These are phyloP conservation scores for Paracanthobrama guichenoti DNA, from an alignment of 2,113 vertebrate species.

Conservation along the genomic window DNA sequence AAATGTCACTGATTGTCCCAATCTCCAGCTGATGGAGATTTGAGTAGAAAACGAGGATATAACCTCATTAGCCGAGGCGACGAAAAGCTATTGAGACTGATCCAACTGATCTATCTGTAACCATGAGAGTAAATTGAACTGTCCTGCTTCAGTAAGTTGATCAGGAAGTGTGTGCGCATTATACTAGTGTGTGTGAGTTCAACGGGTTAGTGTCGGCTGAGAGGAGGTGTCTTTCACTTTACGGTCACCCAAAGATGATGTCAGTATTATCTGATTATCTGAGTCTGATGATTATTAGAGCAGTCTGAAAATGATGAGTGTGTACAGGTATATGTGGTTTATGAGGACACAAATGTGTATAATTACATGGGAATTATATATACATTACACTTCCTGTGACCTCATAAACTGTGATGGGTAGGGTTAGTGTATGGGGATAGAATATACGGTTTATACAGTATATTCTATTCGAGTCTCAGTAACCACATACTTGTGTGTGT, in stretches of 20 bases:
- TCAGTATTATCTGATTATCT: background rate
- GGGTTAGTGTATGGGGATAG: too few relatives aligned
- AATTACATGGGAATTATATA: too few relatives aligned
- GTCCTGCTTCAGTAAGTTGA: conserved; percentile 3
- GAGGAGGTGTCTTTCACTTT: background rate
- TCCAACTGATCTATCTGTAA: conserved; percentile 32
- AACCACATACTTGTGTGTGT: too few relatives aligned
- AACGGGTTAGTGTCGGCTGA: background rate
- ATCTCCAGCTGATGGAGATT: conserved; percentile 30
- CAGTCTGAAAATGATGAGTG: too few relatives aligned
- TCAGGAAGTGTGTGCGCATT: conserved; percentile 35
- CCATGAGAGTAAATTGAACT: conserved; percentile 50
- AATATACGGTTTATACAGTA: too few relatives aligned
- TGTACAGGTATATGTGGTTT: too few relatives aligned
- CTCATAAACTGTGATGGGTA: too few relatives aligned
- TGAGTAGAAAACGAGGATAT: conserved; percentile 44
- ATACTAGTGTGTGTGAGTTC: background rate
- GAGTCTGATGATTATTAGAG: background rate
- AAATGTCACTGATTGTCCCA: conserved; percentile 27
- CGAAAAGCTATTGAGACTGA: conserved; percentile 50
- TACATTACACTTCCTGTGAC: too few relatives aligned
- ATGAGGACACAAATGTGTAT: too few relatives aligned
- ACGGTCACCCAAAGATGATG: background rate
- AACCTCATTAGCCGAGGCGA: conserved; percentile 49
- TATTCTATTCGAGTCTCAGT: too few relatives aligned